Evolutionary conservation across 1,140 invertebrate genomes (phyloP), one percentile per base, ranked within the genome.

Genomic region (Solenopsis invicta): DNA sequence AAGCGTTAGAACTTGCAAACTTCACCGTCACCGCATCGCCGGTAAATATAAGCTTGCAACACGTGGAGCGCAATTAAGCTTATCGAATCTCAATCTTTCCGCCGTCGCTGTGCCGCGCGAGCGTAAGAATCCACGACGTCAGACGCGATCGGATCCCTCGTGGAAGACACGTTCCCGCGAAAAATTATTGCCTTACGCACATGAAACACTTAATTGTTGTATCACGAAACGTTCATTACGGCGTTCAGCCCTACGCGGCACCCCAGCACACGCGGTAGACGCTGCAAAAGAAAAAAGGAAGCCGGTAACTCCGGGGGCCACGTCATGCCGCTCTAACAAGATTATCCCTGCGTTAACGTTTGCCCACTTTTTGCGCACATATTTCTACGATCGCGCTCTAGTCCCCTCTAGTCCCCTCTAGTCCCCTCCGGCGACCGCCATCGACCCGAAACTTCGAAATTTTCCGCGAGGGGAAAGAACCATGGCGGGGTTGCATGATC

Each of bases 81-180:
- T 50, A 74, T 84, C 80, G 69, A 50, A 75, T 84, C 69, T 61
- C 80, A 34, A 84, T 84, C 80, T 84, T 84, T 75, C 69, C 80
- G 69, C 54, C 54, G 80, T 2, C 12, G 45, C 13, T 16, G 45
- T 12, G 50, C 1, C 24, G 66, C 37, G 37, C 62, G 29, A 67
- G n/a, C 61, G 29, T 52, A 64, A n/a, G 34, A 80, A 29, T 66
- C 62, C 80, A 13, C 37, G 8, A 45, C 78, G 34, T 82, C 67
- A 74, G 61, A 82, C 78, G 12, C 34, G 41, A n/a, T 6, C 64
- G 18, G 76, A 72, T 59, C 52, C 52, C 45, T 61, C 48, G 59
- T 12, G 29, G 21, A 37, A 18, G 48, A 16, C 29, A 12, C 13
- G 69, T 21, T 21, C 10, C 9, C 69, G 80, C 80, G n/a, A 82